A percentile compares a stretch with the other conserved stretches of the same genome.
Evolutionary conservation across 2,797 vertebrate species (phyloP).

Genomic region (Arnoldichthys spilopterus): DNA sequence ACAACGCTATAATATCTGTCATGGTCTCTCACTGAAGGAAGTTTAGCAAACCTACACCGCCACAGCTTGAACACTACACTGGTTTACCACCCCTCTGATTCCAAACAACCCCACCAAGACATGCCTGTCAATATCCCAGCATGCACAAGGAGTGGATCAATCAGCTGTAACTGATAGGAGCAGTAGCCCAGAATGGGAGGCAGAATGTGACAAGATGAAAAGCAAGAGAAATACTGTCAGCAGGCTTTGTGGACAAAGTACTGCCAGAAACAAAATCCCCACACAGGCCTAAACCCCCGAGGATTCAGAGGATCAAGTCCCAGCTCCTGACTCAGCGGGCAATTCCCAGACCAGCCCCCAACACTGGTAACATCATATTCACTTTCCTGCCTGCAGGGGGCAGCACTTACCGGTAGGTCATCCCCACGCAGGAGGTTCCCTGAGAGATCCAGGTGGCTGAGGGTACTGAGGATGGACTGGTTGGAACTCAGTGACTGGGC

Average conservation of each 20-base stretch:
- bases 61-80: background rate
- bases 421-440: slow-evolving; percentile 92
- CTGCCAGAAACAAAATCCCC: slow-evolving; percentile 1
- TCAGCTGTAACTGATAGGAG: slow-evolving; percentile 11
- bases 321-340: background rate
- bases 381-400: background rate
- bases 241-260: background rate
- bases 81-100: background rate
- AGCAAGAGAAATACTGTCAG: background rate
- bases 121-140: slow-evolving; percentile 18
- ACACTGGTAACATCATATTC: background rate
- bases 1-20: background rate
- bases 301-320: slow-evolving; percentile 3
- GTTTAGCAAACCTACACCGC: background rate
- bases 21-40: background rate
- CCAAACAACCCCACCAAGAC: background rate
- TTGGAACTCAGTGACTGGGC: slow-evolving; percentile 97
- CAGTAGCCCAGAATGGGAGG: background rate
- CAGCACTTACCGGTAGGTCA: slow-evolving; percentile 87
- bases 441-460: slow-evolving; percentile 95
- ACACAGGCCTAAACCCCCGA: background rate
- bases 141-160: slow-evolving; percentile 8
- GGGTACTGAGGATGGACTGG: slow-evolving; percentile 85
- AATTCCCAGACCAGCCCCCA: background rate
- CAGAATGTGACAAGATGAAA: background rate